Percentiles rank a stretch among this genome's conserved stretches.
These are phyloP conservation scores for Malurus melanocephalus DNA, from an alignment of 2,113 vertebrate genomes.

Conservation along the genomic window DNA sequence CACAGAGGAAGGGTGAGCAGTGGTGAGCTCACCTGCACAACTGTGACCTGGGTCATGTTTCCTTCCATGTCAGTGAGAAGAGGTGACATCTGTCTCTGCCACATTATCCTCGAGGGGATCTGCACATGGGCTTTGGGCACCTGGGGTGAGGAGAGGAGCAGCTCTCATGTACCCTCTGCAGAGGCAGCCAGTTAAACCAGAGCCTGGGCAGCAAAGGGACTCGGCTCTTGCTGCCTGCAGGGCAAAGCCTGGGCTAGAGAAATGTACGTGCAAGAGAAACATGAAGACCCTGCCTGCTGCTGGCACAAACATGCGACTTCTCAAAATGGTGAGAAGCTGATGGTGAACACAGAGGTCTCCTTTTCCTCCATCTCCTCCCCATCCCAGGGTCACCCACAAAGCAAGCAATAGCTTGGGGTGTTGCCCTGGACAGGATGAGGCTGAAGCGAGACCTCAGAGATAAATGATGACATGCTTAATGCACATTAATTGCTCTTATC, in stretches of 20 bases:
- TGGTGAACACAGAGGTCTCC: not conserved
- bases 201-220: not conserved
- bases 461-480: not conserved
- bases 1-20: not conserved
- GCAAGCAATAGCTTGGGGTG: not conserved
- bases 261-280: not conserved
- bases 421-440: not conserved
- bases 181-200: not conserved
- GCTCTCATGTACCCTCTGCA: not conserved
- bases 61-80: not conserved
- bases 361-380: not conserved
- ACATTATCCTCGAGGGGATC: not conserved
- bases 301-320: not conserved
- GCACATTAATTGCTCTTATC: not conserved
- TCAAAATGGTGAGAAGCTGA: not conserved
- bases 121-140: not conserved
- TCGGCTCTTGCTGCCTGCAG: rapidly evolving
- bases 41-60: not conserved
- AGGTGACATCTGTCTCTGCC: not conserved
- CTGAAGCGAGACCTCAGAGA: not conserved
- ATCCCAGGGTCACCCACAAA: not conserved
- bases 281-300: not conserved
- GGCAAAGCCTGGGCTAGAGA: not conserved
- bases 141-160: not conserved
- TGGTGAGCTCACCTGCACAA: not conserved